A percentile compares a stretch with the other conserved stretches of the same genome.
Conservation (phyloP, 37 sponge, comb jelly and placozoan species). For the Mnemiopsis leidyi region DNA sequence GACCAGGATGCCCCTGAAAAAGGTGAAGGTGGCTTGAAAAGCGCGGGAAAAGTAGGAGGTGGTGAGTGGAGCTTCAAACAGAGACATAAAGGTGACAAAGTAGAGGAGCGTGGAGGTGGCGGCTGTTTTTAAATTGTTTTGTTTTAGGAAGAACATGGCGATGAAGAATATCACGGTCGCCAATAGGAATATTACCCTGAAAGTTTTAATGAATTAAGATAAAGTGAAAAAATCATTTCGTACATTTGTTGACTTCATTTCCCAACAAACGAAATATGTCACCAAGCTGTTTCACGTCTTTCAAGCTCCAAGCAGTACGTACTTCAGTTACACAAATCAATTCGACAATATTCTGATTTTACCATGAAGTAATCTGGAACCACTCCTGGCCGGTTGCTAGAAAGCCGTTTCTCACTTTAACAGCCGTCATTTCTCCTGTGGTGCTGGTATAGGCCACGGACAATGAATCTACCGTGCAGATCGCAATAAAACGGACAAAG, state of each 20-base stretch:
- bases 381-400: neutral
- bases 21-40: slow-evolving; percentile 15
- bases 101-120: neutral
- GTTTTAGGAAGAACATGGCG: neutral
- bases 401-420: neutral
- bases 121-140: neutral
- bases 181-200: neutral
- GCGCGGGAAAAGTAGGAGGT: neutral
- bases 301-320: no score
- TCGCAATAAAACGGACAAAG: neutral
- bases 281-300: no score
- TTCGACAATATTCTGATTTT: neutral
- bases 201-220: no score
- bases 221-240: no score
- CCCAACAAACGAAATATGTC: no score
- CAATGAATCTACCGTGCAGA: slow-evolving; percentile 13
- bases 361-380: slow-evolving; percentile 11
- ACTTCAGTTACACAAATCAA: no score
- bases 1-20: neutral
- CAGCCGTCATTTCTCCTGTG: no score
- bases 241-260: no score
- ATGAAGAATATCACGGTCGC: neutral
- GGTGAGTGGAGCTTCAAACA: slow-evolving; percentile 4
- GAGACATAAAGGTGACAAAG: neutral
- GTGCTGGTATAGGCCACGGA: no score